A percentile compares a stretch with the other conserved stretches of the same genome.
Conservation (phyloP, 2,113 vertebrate species). For the Columba janthina region DNA sequence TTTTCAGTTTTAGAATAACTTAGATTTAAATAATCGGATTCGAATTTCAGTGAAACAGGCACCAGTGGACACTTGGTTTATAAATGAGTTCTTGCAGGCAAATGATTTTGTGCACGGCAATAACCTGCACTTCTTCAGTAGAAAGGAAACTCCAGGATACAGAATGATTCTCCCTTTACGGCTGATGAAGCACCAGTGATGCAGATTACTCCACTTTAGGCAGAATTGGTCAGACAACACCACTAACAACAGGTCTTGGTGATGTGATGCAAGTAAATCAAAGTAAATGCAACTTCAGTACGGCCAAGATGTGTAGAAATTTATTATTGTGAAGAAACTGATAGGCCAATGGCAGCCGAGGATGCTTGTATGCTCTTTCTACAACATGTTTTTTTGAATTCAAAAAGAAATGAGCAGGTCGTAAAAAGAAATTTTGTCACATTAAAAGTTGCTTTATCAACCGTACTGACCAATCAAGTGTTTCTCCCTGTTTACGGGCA, state of each 20-base stretch:
- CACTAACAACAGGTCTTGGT: neutral
- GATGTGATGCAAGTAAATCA: neutral
- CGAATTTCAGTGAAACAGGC: neutral
- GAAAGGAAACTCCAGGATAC: neutral
- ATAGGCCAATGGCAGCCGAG: neutral
- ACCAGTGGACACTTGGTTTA: neutral
- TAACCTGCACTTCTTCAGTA: neutral
- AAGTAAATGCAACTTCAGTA: neutral
- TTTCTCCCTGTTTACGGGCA: neutral
- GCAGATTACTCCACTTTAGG: neutral
- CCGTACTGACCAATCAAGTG: neutral
- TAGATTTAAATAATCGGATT: neutral
- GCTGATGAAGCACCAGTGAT: neutral
- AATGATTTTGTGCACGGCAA: neutral
- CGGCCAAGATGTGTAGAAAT: neutral
- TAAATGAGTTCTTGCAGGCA: neutral
- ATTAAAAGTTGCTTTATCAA: neutral
- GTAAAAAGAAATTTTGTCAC: neutral
- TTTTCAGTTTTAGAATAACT: neutral
- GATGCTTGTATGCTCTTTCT: neutral
- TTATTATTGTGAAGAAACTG: neutral
- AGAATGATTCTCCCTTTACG: neutral
- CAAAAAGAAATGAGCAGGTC: neutral
- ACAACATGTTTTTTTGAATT: neutral
- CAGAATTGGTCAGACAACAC: neutral